Evolutionary conservation across 2,888 invertebrate species (phyloP), one percentile per base, ranked within the genome.

Genomic region (Pachymerium ferrugineum): DNA sequence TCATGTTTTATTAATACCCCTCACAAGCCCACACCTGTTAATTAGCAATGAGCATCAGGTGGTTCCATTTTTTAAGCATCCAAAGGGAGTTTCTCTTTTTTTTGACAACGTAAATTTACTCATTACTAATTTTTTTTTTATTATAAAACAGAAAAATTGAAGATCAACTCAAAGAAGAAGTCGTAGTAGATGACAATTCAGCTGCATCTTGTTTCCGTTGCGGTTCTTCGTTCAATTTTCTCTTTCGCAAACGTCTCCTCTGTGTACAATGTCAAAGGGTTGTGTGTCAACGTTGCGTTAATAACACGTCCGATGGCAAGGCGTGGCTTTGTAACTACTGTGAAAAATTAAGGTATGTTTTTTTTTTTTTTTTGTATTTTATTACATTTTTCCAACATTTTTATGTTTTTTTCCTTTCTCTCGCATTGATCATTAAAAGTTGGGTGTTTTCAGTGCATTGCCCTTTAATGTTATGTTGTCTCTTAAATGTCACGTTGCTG

Each of bases 31-130:
- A 28, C 62, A 62, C 62, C 62, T 62, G 62, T 62, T 62, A 62
- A 62, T 62, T 25, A 62, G 25, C 62, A 62, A 62, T 62, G 28
- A 62, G 62, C 62, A 62, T 62, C 62, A 62, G 62, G 62, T 62
- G 62, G 62, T 62, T 62, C 62, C 54, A 28, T 62, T 62, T 10
- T 6, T 62, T 14, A 54, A 14, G 5, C 47, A 16, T 16, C 14
- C n/a, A n/a, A 38, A 16, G 47, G 47, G 47, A 14, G 47, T 47
- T n/a, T n/a, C n/a, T n/a, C n/a, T n/a, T n/a, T n/a, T n/a, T n/a
- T n/a, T n/a, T n/a, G n/a, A n/a, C n/a, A n/a, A n/a, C n/a, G n/a
- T n/a, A n/a, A n/a, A n/a, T n/a, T n/a, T n/a, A n/a, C n/a, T n/a
- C n/a, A n/a, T n/a, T n/a, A 62, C 22, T 16, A 16, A 62, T 62